Base-by-base conservation (phyloP, 2,797 vertebrate species). In the Danio choprae region DNA sequence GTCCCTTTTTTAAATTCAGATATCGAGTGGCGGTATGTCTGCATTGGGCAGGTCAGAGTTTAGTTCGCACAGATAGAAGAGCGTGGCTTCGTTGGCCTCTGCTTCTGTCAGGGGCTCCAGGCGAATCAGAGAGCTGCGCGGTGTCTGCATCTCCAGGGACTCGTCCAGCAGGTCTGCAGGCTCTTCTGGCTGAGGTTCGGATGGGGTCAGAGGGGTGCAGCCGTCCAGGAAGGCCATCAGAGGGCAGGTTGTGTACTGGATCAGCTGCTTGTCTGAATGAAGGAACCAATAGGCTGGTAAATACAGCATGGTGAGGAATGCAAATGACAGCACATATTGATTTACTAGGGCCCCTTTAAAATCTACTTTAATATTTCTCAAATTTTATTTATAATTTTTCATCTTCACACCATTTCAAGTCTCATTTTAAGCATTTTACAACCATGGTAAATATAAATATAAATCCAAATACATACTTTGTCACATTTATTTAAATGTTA, bases 1-100 rank as follows among this genome's bases (percentile, higher is more conserved):
- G 67, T 85, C 63, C 0, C 58, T 6, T 0, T 7, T 40, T 7
- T 9, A 15, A 15, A 4, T 9, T 86, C 76, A 87, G 80, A 93
- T 75, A 90, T 94, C 88, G 87, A 96, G 81, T 69, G 93, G 91
- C 0, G 90, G 76, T 78, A 92, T 90, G 40, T 96, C 94, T 0
- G 87, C 88, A 80, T 94, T 91, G 86, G 93, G 91, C 55, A 91
- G 92, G 2, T 91, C 89, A 0, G 96, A 95, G 83, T 94, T 94
- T 83, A 98, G 95, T 94, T 97, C 96, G 20, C 96, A 98, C 84
- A 98, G 89, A 90, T 96, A 97, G 87, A 99, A 98, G 2, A 99
- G 94, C 0, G 96, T 96, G 69, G 96, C 94, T 86, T 96, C 94
- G 0, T 92, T 97, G 1, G 96, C 97, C 89, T 99, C 96, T 0